Base-by-base conservation (phyloP, 2,113 vertebrate genomes). In the Amblyornis subalaris region DNA sequence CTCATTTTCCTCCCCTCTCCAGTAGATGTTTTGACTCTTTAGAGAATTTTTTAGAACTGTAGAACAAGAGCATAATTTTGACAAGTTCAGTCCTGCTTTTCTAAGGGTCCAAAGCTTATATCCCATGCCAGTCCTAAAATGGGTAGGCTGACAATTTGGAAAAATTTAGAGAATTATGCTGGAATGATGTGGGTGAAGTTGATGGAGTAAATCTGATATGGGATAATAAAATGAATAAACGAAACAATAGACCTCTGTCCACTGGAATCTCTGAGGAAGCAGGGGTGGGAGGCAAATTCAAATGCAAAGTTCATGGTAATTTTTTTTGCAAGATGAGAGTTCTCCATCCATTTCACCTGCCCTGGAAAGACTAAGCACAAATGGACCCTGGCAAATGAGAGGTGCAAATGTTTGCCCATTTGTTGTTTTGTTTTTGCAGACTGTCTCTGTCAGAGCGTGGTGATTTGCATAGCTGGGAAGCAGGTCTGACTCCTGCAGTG, bases 381-480 rank as follows among this genome's bases (percentile, higher is more conserved):
- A 88, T 64, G 72, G 62, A 38, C 57, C 38, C 48, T 44, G 8
- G 23, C 48, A 89, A 79, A 86, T n/a, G 57, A 66, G 64, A 1
- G 2, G 6, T 64, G 57, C 79, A 91, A 74, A 67, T 65, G 65
- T 44, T 67, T 3, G 6, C 50, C 91, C 92, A 71, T 94, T 91
- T 96, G 89, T 66, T 94, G 57, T 42, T 77, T 85, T 85, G 54
- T 31, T 93, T 86, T 77, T 84, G 35, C 78, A 95, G 55, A 29
- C 89, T 71, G 72, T 69, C 60, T 83, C 62, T 80, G 36, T 50
- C 45, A 35, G 44, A 29, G 36, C 0, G 0, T 38, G 78, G 50
- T 14, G 48, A 74, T 95, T 75, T 93, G 69, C 79, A 22, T 16
- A 33, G 47, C 64, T 84, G 65, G 79, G 58, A 71, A 72, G 38